Evolutionary conservation across 2,888 invertebrate species (phyloP), one percentile per base, ranked within the genome.

Genomic region (Cephus nigrinus): DNA sequence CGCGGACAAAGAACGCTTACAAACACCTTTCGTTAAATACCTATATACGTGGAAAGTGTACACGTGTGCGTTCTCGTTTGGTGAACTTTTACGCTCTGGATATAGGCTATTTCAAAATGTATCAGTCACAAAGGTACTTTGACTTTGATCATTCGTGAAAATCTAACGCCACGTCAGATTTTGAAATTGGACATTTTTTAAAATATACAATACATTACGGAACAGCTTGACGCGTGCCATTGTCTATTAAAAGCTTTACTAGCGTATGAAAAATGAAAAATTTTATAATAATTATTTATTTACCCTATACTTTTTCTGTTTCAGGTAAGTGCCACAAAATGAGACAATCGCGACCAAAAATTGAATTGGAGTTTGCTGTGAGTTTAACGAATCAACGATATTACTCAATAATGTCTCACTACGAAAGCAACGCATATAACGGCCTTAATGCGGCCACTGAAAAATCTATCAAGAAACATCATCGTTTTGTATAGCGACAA

Each of bases 1-100:
- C 33, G 12, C 33, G 35, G 74, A 74, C 74, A 74, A 74, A 74
- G 74, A 74, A 74, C 34, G 74, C 33, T 55, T 55, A 55, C 55
- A 55, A 23, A 55, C 55, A 55, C 55, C 55, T 55, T 55, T 55
- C 55, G 55, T 55, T 55, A 55, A 55, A 23, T 55, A 55, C 55
- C 9, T 55, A 23, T 55, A 23, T 55, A 55, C 2, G 55, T 23
- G 23, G 23, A 55, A 23, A 23, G 55, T 55, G 55, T 55, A 23
- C 55, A 55, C 55, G 23, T 55, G 23, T 55, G 55, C 23, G 9
- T 5, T 55, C 23, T 23, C 55, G 55, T 23, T 55, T 23, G 55
- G 55, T 55, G 55, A 55, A 55, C 23, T 55, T 55, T 3, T 55
- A 55, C 55, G 23, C 55, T 9, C 55, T 15, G 55, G 55, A 55